A percentile compares a stretch with the other conserved stretches of the same genome.
These are phyloP conservation scores for Drusus annulatus DNA, from an alignment of 1,140 invertebrate species.

Conservation along the genomic window DNA sequence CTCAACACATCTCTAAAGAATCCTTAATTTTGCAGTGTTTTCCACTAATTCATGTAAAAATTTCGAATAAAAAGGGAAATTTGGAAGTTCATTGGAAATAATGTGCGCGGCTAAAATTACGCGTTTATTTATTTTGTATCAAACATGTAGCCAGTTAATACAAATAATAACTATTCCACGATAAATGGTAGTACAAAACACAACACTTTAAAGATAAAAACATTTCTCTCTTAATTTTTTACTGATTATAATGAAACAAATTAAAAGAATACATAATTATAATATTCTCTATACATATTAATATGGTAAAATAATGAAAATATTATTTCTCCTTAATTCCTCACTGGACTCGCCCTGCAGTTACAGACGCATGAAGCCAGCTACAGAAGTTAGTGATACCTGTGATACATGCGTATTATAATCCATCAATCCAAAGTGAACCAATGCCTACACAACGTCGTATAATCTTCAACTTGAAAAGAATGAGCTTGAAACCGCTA, in stretches of 20 bases:
- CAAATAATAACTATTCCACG: constrained; percentile 56
- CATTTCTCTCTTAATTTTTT: constrained; percentile 55
- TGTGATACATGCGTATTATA: too few relatives aligned
- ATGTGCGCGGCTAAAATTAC: constrained; percentile 49
- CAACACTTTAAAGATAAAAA: constrained; percentile 59
- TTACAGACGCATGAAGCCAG: background rate
- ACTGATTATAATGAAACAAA: constrained; percentile 54
- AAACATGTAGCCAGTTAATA: constrained; percentile 57
- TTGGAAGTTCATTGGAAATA: background rate
- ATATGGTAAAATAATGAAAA: constrained; percentile 58
- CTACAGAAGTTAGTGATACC: too few relatives aligned
- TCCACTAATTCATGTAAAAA: too few relatives aligned
- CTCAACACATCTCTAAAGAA: too few relatives aligned
- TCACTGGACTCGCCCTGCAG: background rate
- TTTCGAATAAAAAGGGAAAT: background rate
- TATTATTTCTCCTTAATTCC: constrained; percentile 40
- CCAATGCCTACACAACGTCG: background rate
- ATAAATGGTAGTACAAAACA: constrained; percentile 59
- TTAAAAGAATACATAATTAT: constrained; percentile 56
- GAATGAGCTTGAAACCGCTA: too few relatives aligned
- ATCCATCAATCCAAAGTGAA: constrained; percentile 5
- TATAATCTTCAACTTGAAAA: too few relatives aligned
- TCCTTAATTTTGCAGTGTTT: too few relatives aligned
- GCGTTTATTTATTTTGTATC: constrained; percentile 59
- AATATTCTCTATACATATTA: constrained; percentile 51